phyloP scores from a whole-genome alignment of 2,113 vertebrate genomes.

The Oreochromis spilurus region DNA sequence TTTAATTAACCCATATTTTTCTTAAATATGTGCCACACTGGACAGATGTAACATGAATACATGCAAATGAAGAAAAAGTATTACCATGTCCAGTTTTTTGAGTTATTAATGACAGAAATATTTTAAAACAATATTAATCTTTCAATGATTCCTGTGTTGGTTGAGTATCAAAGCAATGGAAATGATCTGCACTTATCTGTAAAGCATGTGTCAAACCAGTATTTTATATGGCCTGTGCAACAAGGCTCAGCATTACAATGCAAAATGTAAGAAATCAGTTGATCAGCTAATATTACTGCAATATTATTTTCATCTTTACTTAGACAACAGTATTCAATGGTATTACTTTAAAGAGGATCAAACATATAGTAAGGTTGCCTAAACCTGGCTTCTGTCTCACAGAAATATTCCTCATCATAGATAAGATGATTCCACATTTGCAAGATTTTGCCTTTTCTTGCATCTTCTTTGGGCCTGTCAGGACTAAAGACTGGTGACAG shows the following conservation, averaged over 20 bases:
- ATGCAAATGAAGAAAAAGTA: not conserved
- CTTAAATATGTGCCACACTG: not conserved
- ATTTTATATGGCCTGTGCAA: not conserved
- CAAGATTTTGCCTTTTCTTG: not conserved
- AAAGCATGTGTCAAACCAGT: not conserved
- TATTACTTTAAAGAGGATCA: not conserved
- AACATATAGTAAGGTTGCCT: not conserved
- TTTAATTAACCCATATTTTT: not conserved
- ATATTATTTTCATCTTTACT: slow-evolving; percentile 20
- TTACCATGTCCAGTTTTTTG: not conserved
- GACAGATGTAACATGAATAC: not conserved
- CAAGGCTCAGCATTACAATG: not conserved
- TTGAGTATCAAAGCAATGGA: slow-evolving; percentile 36
- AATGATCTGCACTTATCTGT: slow-evolving; percentile 17
- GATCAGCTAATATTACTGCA: not conserved
- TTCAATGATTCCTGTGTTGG: not conserved
- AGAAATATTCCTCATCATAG: not conserved
- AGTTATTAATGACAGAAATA: not conserved
- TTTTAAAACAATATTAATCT: not conserved
- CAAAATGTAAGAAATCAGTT: not conserved
- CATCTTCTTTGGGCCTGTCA: not conserved
- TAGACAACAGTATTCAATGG: not conserved
- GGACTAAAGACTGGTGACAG: not conserved
- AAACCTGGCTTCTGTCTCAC: not conserved
- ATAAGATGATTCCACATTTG: not conserved